A percentile compares a stretch with the other conserved stretches of the same genome.
Evolutionary conservation across 2,888 invertebrate species (phyloP).

Genomic region (Polia nebulosa): DNA sequence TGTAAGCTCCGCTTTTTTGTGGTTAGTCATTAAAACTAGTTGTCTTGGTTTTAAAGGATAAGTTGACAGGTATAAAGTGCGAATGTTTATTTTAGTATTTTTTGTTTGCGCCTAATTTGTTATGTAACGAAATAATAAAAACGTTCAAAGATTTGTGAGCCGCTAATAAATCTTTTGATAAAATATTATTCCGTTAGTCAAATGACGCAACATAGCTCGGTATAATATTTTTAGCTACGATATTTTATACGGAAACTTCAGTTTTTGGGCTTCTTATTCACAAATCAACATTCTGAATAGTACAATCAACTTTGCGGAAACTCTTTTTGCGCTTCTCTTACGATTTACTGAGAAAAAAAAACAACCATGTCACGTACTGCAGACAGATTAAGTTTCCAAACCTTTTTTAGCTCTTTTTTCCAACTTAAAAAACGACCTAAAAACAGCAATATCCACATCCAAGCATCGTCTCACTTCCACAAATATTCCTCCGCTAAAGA

Average conservation of each 20-base stretch:
- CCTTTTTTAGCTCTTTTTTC: slow-evolving; percentile 14
- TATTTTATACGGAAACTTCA: slow-evolving; percentile 30
- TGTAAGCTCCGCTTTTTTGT: slow-evolving; percentile 76
- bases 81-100: slow-evolving; percentile 74
- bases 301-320: slow-evolving; percentile 28
- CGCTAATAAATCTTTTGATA: slow-evolving; percentile 52
- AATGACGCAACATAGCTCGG: slow-evolving; percentile 42
- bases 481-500: slow-evolving; percentile 59
- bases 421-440: slow-evolving; percentile 21
- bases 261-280: slow-evolving; percentile 23
- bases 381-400: slow-evolving; percentile 19
- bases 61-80: slow-evolving; percentile 81
- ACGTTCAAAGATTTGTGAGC: slow-evolving; percentile 52
- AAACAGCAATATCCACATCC: slow-evolving; percentile 47
- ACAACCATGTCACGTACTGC: background rate
- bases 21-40: slow-evolving; percentile 82
- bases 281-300: slow-evolving; percentile 10
- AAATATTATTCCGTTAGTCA: slow-evolving; percentile 37
- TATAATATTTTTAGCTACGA: slow-evolving; percentile 23
- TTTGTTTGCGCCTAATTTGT: slow-evolving; percentile 66
- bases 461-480: slow-evolving; percentile 54
- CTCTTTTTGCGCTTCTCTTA: slow-evolving; percentile 14
- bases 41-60: slow-evolving; percentile 75
- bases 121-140: slow-evolving; percentile 64
- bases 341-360: background rate